Base-by-base conservation (phyloP, 2,888 invertebrate species). In the Cheilosia grossa region DNA sequence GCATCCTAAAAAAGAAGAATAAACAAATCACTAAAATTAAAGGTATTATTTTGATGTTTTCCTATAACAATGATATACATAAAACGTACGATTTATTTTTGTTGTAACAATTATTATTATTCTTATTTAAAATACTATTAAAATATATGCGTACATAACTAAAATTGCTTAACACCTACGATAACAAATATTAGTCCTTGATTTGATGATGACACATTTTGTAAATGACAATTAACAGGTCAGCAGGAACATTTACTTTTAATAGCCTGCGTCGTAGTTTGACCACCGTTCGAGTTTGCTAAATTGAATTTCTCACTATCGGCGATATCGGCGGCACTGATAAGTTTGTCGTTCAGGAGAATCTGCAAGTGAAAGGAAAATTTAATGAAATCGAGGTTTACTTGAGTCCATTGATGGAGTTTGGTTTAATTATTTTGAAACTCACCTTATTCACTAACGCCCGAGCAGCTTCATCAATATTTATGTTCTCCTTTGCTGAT, bases 401-500 rank as follows among this genome's bases (percentile, higher is more conserved):
- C n/a, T n/a, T 44, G 24, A 7, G 30, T 30, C 9, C 30, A 30
- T 30, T 9, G 30, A 30, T 30, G 7, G 30, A 7, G 30, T 30
- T 30, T 9, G 0, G 1, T 30, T 9, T 30, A 15, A 19, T 44
- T 4, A 6, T 10, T 21, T 9, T 6, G 6, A 27, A 53, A 40
- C 27, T 75, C 91, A 98, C 98, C 95, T 97, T 97, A 92, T 96
- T 96, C 80, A 99, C 97, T 92, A 99, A 94, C 89, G 96, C 96
- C 89, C 96, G 94, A 4, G 98, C 97, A 51, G 99, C 97, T 91
- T 99, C 98, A 91, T 99, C 98, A 69, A 99, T 98, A 91, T 99
- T 98, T 72, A 98, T 95, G 90, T 98, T 98, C 90, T 98, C 98
- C 92, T 98, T 98, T 54, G 98, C 98, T 0, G 98, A 98, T 0